Base-by-base conservation (phyloP, 2,113 vertebrate species). In the Neofelis nebulosa region DNA sequence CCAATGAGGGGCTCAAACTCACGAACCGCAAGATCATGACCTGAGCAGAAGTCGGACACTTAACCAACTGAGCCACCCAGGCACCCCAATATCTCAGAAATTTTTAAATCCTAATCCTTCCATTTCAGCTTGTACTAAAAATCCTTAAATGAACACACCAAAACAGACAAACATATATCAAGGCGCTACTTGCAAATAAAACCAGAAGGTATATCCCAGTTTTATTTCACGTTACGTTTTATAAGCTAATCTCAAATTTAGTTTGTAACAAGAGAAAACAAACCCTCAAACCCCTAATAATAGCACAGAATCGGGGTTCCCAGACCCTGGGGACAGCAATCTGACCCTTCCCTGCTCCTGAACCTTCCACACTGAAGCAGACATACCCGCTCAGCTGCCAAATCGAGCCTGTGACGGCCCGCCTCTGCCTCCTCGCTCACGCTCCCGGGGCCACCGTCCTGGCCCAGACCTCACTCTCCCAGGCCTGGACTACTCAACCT, bases 161-260 rank as follows among this genome's bases (percentile, higher is more conserved):
- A 88, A 89, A 18, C 1, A 2, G 12, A 94, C 19, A 91, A 69
- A 79, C 2, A 29, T n/a, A 41, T 41, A 63, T 55, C 69, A 71
- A 96, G 91, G 41, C 21, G 38, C 36, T 29, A 55, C 4, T 71
- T 93, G 36, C 78, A 83, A 92, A 84, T 57, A 79, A 80, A 78
- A 91, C 12, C 21, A 61, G 11, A 93, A 91, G 81, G 1, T 19
- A 36, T 8, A 63, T 69, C 10, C 10, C 50, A 63, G 27, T 80
- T 21, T 71, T 71, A 50, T 23, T 91, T 74, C 65, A n/a, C 41
- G 41, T 36, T 16, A 95, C 41, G 78, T 50, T 57, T 81, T 52
- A 23, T 52, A 41, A 71, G 52, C 50, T 23, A 82, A 74, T 3
- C n/a, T 4, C 73, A 73, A 90, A 29, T 38, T 57, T 61, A 25